Conservation (phyloP, 2,113 vertebrate species). For the Stomatorhinus ivindoensis region DNA sequence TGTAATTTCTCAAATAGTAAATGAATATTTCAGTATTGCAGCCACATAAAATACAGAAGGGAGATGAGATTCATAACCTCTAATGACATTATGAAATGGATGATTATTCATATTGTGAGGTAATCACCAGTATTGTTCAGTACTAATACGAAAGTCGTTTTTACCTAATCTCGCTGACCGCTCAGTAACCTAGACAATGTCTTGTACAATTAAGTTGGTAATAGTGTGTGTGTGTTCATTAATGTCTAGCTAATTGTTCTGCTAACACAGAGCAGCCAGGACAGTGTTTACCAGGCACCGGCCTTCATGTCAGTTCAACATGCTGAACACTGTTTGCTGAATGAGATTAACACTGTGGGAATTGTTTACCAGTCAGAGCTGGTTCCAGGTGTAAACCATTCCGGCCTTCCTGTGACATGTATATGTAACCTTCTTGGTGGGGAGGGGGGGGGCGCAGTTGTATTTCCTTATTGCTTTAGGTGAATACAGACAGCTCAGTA, state of each 20-base stretch:
- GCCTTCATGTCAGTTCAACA: neutral
- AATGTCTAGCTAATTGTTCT: neutral
- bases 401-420: neutral
- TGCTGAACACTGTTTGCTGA: neutral
- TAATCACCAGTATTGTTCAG: neutral
- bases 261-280: neutral
- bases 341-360: neutral
- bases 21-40: neutral
- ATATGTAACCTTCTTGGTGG: neutral
- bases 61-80: neutral
- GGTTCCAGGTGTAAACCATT: neutral
- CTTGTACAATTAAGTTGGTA: neutral
- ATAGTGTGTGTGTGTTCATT: neutral
- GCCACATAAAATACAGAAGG: neutral
- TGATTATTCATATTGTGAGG: neutral
- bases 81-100: neutral
- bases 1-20: neutral
- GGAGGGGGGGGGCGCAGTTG: neutral
- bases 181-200: conserved; percentile 5
- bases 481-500: neutral
- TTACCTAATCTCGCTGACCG: neutral
- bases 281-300: neutral
- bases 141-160: neutral
- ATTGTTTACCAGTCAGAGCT: conserved; percentile 3
- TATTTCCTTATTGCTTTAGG: neutral